Percentiles rank a stretch among this genome's conserved stretches.
Evolutionary conservation across 1,140 invertebrate species (phyloP).

Genomic region (Zaprionus davidi): DNA sequence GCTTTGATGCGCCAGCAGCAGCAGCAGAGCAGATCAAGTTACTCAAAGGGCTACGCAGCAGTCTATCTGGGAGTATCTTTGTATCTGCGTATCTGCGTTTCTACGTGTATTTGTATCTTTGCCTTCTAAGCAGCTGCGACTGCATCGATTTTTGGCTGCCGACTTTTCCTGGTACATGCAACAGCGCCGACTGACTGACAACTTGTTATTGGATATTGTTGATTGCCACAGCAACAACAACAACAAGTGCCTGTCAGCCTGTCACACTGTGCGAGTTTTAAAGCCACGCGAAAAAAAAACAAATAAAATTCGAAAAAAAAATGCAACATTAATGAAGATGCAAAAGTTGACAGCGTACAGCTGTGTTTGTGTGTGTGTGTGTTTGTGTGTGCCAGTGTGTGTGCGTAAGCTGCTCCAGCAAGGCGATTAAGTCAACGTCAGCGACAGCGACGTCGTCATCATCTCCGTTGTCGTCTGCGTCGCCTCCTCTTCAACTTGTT

Average conservation of each 20-base stretch:
- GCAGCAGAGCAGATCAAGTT: conserved; percentile 43
- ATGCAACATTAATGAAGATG: conserved; percentile 76
- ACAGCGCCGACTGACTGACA: conserved; percentile 27
- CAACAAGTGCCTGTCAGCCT: conserved; percentile 29
- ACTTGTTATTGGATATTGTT: conserved; percentile 55
- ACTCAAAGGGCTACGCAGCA: conserved; percentile 47
- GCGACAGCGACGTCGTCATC: conserved; percentile 21
- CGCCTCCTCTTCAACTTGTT: conserved; percentile 57
- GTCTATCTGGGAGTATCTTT: conserved; percentile 20
- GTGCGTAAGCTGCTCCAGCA: conserved; percentile 41
- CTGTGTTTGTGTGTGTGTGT: conserved; percentile 30
- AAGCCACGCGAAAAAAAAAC: conserved; percentile 28
- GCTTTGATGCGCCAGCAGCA: conserved; percentile 59
- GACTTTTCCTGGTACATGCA: conserved; percentile 45
- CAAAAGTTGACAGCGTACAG: conserved; percentile 74
- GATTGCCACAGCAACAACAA: conserved; percentile 33
- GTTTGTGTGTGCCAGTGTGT: conserved; percentile 12
- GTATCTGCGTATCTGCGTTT: conserved; percentile 7
- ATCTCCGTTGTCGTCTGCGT: background rate
- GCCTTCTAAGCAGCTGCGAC: conserved; percentile 12
- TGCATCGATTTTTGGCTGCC: conserved; percentile 4
- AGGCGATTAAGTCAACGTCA: conserved; percentile 64
- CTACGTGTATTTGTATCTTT: background rate
- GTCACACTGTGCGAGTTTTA: conserved; percentile 21
- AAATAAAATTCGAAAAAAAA: conserved; percentile 25